These are phyloP conservation scores for Zosterops pallidus DNA, from an alignment of 2,113 vertebrate species.

Conservation along the genomic window DNA sequence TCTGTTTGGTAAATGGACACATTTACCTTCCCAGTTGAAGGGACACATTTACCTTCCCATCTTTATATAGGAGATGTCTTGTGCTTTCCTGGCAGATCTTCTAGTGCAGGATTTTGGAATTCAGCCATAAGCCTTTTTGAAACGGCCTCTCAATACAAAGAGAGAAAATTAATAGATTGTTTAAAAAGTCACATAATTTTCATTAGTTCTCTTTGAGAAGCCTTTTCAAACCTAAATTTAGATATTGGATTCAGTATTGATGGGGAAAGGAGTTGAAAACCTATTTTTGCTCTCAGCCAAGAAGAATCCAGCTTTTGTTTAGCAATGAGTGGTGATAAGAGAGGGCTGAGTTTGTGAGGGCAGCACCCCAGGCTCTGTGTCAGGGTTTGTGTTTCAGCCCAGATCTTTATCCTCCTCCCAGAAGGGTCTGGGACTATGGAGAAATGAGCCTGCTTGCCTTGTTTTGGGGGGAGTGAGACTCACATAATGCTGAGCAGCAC, in stretches of 20 bases:
- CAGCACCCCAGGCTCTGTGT: neutral
- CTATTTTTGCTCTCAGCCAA: neutral
- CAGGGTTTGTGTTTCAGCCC: neutral
- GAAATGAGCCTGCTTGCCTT: neutral
- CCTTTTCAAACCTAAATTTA: neutral
- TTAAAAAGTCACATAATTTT: neutral
- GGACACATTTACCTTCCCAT: neutral
- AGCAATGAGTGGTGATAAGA: neutral
- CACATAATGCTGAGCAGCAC: neutral
- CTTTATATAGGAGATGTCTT: neutral
- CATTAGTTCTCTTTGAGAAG: neutral
- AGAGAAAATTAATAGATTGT: neutral
- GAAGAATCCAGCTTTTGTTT: neutral
- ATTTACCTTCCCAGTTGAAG: neutral
- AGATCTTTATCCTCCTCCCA: neutral
- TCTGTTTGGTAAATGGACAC: neutral
- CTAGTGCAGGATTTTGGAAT: neutral
- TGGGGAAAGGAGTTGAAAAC: neutral
- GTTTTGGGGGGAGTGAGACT: neutral
- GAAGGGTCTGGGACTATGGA: neutral
- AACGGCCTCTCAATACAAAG: neutral
- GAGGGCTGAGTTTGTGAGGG: neutral
- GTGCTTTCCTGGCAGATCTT: neutral
- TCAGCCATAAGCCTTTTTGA: neutral
- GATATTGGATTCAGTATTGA: neutral